Conservation (phyloP, 2,797 vertebrate genomes). For the Sebastiscus tertius region DNA sequence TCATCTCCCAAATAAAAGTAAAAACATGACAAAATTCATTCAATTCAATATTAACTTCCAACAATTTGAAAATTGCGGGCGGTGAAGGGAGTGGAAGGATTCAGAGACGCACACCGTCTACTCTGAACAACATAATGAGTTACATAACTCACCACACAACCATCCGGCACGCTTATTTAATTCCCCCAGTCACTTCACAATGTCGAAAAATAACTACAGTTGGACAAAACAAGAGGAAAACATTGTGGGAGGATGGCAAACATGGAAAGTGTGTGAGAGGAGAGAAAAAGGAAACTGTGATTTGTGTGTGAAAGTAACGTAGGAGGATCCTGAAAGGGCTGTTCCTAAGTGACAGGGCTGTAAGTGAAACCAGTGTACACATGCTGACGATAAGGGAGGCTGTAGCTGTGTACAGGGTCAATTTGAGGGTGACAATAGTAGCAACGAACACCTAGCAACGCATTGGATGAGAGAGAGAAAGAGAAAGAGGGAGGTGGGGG, state of each 20-base stretch:
- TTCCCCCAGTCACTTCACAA: constrained; percentile 20
- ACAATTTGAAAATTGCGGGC: neutral
- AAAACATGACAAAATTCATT: neutral
- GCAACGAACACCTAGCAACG: constrained; percentile 46
- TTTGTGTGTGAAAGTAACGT: constrained; percentile 34
- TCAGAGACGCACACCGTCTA: neutral
- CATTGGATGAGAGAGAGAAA: neutral
- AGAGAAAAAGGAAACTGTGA: constrained; percentile 30
- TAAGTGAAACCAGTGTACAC: constrained; percentile 29
- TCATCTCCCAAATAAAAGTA: neutral
- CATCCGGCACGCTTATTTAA: constrained; percentile 5
- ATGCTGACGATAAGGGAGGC: constrained; percentile 21
- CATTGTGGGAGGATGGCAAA: constrained; percentile 49
- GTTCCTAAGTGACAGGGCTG: constrained; percentile 21
- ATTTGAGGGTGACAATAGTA: constrained; percentile 9
- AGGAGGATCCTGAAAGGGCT: constrained; percentile 24
- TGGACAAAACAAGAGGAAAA: constrained; percentile 30
- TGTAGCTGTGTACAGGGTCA: constrained; percentile 26
- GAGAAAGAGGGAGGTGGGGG: neutral
- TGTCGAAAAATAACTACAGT: constrained; percentile 35
- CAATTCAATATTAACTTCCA: neutral
- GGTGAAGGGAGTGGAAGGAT: no score
- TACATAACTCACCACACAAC: constrained; percentile 30
- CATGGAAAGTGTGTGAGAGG: constrained; percentile 27
- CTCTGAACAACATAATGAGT: neutral